Evolutionary conservation across 2,113 vertebrate genomes (phyloP).

Genomic region (Epinephelus lanceolatus): DNA sequence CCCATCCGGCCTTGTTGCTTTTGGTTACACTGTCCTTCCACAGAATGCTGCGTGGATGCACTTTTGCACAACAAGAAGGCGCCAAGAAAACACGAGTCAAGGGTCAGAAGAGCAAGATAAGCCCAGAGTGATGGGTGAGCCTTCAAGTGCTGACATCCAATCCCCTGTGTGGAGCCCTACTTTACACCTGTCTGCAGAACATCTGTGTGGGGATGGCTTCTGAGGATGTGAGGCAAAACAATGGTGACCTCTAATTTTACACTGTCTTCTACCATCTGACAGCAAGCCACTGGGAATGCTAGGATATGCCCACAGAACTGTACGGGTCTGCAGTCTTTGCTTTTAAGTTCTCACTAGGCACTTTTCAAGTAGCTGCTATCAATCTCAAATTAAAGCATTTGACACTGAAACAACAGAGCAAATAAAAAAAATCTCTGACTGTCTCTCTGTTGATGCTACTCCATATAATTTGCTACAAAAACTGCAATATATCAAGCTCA

Average conservation of each 20-base stretch:
- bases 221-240: conserved; percentile 5
- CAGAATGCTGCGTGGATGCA: conserved; percentile 16
- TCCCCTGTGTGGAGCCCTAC: conserved; percentile 11
- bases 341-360: not conserved
- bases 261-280: conserved; percentile 16
- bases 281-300: not conserved
- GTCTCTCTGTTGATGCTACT: not conserved
- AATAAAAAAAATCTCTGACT: not conserved
- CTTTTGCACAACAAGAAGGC: conserved; percentile 52
- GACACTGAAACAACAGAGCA: not conserved
- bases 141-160: conserved; percentile 14
- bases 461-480: not conserved
- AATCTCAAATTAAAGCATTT: not conserved
- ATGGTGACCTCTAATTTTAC: conserved; percentile 16
- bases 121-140: conserved; percentile 36
- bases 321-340: not conserved
- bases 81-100: conserved; percentile 29
- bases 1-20: conserved; percentile 2
- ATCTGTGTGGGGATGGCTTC: conserved; percentile 24
- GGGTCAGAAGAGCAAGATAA: conserved; percentile 19
- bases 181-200: conserved; percentile 37
- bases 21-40: conserved; percentile 25
- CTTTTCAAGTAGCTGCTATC: not conserved
- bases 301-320: not conserved
- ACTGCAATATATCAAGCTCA: not conserved